These are phyloP conservation scores for Olivierus martensii DNA, from an alignment of 1,140 invertebrate genomes.

Conservation along the genomic window DNA sequence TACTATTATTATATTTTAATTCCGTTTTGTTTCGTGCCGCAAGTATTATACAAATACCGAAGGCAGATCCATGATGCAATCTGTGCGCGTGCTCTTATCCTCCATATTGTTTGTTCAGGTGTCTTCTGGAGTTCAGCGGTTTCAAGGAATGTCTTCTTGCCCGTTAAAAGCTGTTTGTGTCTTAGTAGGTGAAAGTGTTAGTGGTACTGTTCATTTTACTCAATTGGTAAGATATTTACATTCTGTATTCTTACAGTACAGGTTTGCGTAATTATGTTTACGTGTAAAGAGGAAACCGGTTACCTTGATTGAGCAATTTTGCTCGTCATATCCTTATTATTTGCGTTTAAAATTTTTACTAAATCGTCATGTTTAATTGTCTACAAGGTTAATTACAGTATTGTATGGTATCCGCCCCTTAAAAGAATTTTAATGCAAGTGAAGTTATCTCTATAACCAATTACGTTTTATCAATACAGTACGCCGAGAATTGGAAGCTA, in stretches of 20 bases:
- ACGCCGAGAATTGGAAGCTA: too few relatives aligned
- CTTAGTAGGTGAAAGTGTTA: conserved; percentile 58
- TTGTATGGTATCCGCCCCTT: too few relatives aligned
- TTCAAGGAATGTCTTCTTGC: neutral
- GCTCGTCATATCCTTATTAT: neutral
- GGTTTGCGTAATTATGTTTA: neutral
- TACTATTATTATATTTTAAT: too few relatives aligned
- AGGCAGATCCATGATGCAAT: too few relatives aligned
- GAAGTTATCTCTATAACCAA: too few relatives aligned
- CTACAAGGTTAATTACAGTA: neutral
- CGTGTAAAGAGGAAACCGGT: neutral
- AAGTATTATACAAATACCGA: too few relatives aligned
- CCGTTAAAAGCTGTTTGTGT: conserved; percentile 64
- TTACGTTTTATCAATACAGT: too few relatives aligned
- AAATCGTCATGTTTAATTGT: neutral
- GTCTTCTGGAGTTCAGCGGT: too few relatives aligned
- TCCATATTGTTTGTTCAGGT: too few relatives aligned
- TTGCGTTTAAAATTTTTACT: neutral
- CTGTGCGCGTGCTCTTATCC: too few relatives aligned
- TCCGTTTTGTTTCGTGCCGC: too few relatives aligned
- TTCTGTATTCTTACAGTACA: neutral
- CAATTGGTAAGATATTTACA: conserved; percentile 44
- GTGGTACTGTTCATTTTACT: conserved; percentile 60
- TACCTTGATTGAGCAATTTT: neutral
- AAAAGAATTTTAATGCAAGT: too few relatives aligned